phyloP scores from a whole-genome alignment of 2,797 vertebrate species.

The Liasis olivaceus region DNA sequence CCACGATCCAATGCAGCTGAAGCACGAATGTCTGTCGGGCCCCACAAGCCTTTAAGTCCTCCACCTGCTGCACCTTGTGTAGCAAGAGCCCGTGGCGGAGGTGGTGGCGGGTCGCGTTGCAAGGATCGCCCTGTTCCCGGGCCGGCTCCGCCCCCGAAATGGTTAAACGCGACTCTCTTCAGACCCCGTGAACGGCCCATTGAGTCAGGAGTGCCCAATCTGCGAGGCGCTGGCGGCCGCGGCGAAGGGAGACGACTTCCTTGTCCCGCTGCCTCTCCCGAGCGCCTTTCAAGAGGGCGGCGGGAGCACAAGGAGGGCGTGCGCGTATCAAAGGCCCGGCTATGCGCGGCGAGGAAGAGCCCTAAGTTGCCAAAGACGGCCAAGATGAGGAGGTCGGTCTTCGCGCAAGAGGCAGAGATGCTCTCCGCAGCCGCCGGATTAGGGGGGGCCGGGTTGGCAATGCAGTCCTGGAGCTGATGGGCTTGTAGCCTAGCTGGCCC shows the following conservation, averaged over 20 bases:
- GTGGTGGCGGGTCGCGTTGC: neutral
- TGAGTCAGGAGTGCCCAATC: slow-evolving; percentile 74
- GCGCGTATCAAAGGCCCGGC: neutral
- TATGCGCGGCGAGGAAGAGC: neutral
- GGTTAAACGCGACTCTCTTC: slow-evolving; percentile 72
- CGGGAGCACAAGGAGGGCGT: slow-evolving; percentile 10
- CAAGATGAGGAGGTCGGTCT: neutral
- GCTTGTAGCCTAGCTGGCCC: slow-evolving; percentile 23
- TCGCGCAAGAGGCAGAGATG: neutral
- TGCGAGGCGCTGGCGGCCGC: slow-evolving; percentile 66
- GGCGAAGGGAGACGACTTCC: slow-evolving; percentile 60
- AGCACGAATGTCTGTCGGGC: neutral
- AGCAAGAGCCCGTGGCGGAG: neutral
- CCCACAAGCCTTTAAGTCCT: neutral
- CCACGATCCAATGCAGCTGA: neutral
- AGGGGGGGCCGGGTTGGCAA: slow-evolving; percentile 16
- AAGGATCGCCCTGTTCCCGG: neutral
- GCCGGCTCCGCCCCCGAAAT: slow-evolving; percentile 25
- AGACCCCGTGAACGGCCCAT: slow-evolving; percentile 68
- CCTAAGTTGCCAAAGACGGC: neutral
- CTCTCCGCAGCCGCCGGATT: slow-evolving; percentile 46
- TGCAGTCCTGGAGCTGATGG: slow-evolving; percentile 14
- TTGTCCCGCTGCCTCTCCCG: slow-evolving; percentile 54
- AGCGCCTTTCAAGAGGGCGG: slow-evolving; percentile 48
- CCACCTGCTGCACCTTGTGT: neutral